Evolutionary conservation across 2,797 vertebrate species (phyloP), one percentile per base, ranked within the genome.

Genomic region (Otolemur crassicaudatus): DNA sequence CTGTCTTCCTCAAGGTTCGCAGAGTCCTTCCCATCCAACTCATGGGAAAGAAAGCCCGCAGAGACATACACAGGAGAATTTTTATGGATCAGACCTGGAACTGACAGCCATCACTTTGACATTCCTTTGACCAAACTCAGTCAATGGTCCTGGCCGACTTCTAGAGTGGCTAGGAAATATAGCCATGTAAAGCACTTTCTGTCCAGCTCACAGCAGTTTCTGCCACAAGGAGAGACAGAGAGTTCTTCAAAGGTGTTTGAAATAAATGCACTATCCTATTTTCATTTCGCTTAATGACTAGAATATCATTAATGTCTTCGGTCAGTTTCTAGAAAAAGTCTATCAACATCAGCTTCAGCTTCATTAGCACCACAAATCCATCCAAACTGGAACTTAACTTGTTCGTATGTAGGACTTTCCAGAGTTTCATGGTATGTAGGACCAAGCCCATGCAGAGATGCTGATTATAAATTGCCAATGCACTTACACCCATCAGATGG

Each of bases 301-400:
- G 72, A 58, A 3, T 90, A 43, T 16, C 31, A 53, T 22, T 58
- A 56, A 56, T 17, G 20, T 70, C 80, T 95, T 20, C 14, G 31
- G 20, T 86, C 75, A 72, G 69, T 89, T 89, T 83, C 75, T 90
- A n/a, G 79, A 56, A 86, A 77, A 91, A 76, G 46, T 79, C 49
- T 2, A 19, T 92, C 53, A 92, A 4, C 27, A 40, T 69, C 31
- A 65, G 20, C 43, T 63, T 87, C 67, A 80, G 61, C 40, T 40
- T 94, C 29, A 23, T 61, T 87, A 92, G n/a, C 6, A 56, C 77
- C 65, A 63, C 40, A n/a, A 82, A 85, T 82, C 69, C 92, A 37
- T 84, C 63, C 31, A 92, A n/a, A 56, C 23, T 27, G 53, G 43
- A 94, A 86, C 29, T 63, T 77, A 60, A 27, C 9, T 53, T 87